Evolutionary conservation across 2,113 vertebrate species (phyloP).

Genomic region (Sinocyclocheilus rhinocerous): DNA sequence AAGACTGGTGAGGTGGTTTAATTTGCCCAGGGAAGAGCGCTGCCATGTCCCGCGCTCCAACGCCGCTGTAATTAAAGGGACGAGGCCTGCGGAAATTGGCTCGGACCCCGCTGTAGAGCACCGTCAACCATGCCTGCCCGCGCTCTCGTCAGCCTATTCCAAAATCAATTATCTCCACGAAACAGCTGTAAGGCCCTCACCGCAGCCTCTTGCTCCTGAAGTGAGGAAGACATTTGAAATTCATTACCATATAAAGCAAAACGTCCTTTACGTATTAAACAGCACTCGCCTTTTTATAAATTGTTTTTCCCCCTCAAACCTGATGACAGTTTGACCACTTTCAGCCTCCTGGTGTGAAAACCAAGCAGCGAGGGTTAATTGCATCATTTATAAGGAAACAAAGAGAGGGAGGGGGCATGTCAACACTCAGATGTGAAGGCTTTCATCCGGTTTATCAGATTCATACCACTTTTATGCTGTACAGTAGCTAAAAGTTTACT

Average conservation of each 20-base stretch:
- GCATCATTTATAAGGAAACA: slow-evolving; percentile 58
- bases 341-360: slow-evolving; percentile 52
- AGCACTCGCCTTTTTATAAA: slow-evolving; percentile 53
- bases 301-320: slow-evolving; percentile 39
- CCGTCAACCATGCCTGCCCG: slow-evolving; percentile 46
- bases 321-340: slow-evolving; percentile 58
- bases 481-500: slow-evolving; percentile 34
- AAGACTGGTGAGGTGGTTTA: slow-evolving; percentile 44
- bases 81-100: slow-evolving; percentile 59
- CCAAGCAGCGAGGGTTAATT: slow-evolving; percentile 58
- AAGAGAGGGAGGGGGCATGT: slow-evolving; percentile 42
- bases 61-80: slow-evolving; percentile 56
- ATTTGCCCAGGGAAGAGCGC: slow-evolving; percentile 46
- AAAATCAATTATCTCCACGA: slow-evolving; percentile 64
- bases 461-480: neutral
- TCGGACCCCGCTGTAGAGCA: slow-evolving; percentile 48
- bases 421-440: slow-evolving; percentile 33
- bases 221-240: slow-evolving; percentile 61
- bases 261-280: slow-evolving; percentile 55
- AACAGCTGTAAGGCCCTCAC: slow-evolving; percentile 62
- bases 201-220: slow-evolving; percentile 55
- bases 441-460: slow-evolving; percentile 26
- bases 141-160: slow-evolving; percentile 55
- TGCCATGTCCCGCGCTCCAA: slow-evolving; percentile 27
- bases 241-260: slow-evolving; percentile 58